Percentiles rank a stretch among this genome's conserved stretches.
These are phyloP conservation scores for Chelonus insularis DNA, from an alignment of 1,140 invertebrate genomes.

Conservation along the genomic window DNA sequence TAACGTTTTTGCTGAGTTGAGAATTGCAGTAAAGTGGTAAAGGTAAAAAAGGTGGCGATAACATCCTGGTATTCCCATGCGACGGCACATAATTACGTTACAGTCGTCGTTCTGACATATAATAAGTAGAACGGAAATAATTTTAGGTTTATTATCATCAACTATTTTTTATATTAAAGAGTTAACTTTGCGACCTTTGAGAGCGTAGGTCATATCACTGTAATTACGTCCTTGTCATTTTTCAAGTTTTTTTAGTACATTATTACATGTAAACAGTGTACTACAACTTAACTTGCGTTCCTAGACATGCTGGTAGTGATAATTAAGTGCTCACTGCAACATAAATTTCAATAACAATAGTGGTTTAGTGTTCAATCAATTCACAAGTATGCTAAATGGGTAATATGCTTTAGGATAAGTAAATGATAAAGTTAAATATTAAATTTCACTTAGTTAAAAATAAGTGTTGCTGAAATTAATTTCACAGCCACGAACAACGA, in stretches of 20 bases:
- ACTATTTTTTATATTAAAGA: neutral
- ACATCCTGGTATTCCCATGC: slow-evolving; percentile 14
- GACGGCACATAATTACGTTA: slow-evolving; percentile 13
- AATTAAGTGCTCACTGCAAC: neutral
- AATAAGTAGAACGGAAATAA: neutral
- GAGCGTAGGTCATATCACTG: neutral
- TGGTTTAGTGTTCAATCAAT: neutral
- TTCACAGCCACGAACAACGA: neutral
- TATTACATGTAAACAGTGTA: neutral
- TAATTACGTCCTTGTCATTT: no score
- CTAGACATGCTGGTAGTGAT: neutral
- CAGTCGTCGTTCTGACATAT: neutral
- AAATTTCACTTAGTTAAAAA: neutral
- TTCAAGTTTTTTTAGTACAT: no score
- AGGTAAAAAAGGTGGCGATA: slow-evolving; percentile 7
- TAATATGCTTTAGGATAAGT: no score
- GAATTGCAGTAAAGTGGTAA: neutral
- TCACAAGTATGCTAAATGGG: neutral
- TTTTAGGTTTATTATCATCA: neutral
- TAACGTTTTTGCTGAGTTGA: neutral
- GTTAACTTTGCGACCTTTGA: neutral
- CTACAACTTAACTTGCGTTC: neutral
- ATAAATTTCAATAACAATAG: neutral
- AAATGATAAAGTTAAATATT: neutral
- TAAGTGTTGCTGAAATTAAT: slow-evolving; percentile 4